Base-by-base conservation (phyloP, 2,113 vertebrate species). In the Lota lota region DNA sequence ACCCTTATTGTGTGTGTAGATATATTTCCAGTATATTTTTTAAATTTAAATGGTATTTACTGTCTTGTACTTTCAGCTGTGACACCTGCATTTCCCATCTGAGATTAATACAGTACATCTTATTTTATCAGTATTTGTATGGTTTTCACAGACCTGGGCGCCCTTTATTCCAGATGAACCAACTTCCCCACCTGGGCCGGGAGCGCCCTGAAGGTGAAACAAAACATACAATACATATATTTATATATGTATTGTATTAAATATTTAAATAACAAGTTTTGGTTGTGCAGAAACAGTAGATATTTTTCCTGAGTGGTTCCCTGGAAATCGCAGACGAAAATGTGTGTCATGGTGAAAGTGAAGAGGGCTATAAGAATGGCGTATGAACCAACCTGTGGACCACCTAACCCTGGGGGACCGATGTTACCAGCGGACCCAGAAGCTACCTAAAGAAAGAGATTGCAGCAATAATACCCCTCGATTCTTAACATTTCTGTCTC, bases 341-440 rank as follows among this genome's bases (percentile, higher is more conserved):
- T n/a, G 24, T 12, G 40, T 47, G 6, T 47, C 40, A 11, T 1
- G 40, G 8, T 47, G 40, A 1, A 2, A 47, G 40, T 47, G 40
- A 11, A 14, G 40, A 47, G 40, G 40, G 40, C 12, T 47, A 14
- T 47, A 47, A 47, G 40, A 8, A 47, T 14, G 40, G 17, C 18
- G 33, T 40, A 24, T 8, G 28, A 28, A 88, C 91, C 2, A 0
- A 94, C 93, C 91, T 91, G 91, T 54, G 86, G 70, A 1, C 93
- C 93, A 24, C 90, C 82, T 58, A 69, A 21, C 1, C 93, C 94
- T 0, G 11, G 20, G 33, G 66, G 73, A 10, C 93, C 92, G 72
- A 82, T 68, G 0, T 50, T 72, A 76, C 94, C 93, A 0, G 1
- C 8, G 0, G 2, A 18, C 71, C 94, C 94, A 0, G 78, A 72